Conservation (phyloP, 2,113 vertebrate species). For the Chloebia gouldiae region DNA sequence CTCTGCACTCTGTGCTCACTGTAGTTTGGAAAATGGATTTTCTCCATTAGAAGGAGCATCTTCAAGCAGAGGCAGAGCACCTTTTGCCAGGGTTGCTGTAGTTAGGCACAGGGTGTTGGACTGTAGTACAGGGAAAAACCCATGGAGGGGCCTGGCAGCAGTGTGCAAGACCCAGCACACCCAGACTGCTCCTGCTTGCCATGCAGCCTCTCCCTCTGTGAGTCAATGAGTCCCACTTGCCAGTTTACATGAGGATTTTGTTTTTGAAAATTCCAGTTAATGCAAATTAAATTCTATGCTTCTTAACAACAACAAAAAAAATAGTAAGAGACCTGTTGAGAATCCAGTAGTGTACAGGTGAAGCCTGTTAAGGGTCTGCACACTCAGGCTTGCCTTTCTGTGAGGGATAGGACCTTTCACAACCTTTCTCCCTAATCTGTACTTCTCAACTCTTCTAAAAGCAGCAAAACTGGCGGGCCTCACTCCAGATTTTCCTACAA, state of each 20-base stretch:
- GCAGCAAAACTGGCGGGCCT: neutral
- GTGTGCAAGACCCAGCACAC: fast-evolving
- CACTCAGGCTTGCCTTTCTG: fast-evolving
- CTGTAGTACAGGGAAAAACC: neutral
- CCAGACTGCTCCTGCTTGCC: neutral
- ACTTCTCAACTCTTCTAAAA: neutral
- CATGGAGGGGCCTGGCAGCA: neutral
- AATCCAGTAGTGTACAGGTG: neutral
- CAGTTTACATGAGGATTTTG: neutral
- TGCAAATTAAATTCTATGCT: neutral
- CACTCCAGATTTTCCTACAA: fast-evolving
- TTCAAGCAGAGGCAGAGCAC: neutral
- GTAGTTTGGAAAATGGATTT: neutral
- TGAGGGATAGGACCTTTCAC: neutral
- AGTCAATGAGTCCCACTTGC: fast-evolving
- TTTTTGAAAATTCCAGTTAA: neutral
- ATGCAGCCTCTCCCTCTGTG: neutral
- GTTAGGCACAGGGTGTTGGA: neutral
- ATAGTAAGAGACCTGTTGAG: neutral
- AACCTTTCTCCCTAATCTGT: neutral
- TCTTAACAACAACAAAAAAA: neutral
- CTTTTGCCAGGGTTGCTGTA: neutral
- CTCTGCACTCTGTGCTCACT: fast-evolving
- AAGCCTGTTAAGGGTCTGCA: neutral
- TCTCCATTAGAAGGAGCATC: neutral